Percentiles rank a stretch among this genome's conserved stretches.
phyloP scores from a whole-genome alignment of 2,888 invertebrate genomes.

The Falcaria lacertinaria region DNA sequence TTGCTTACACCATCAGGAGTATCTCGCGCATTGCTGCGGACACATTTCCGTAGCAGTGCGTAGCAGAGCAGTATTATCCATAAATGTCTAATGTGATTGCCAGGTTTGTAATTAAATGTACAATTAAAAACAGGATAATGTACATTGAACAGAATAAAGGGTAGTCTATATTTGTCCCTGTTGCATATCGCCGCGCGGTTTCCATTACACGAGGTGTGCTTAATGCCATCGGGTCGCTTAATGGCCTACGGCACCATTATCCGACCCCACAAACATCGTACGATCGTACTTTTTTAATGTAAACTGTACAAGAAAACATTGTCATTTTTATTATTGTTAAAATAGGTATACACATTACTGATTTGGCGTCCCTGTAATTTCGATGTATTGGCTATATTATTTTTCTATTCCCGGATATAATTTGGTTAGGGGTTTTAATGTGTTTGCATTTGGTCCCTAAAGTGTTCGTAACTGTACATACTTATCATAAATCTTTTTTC shows the following conservation, averaged over 20 bases:
- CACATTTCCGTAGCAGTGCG: neutral
- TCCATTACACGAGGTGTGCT: constrained; percentile 65
- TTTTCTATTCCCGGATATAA: constrained; percentile 42
- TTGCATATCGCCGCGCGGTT: constrained; percentile 60
- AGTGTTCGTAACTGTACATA: constrained; percentile 11
- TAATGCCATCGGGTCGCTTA: constrained; percentile 58
- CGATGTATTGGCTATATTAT: constrained; percentile 62
- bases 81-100: neutral
- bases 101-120: neutral
- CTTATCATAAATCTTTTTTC: constrained; percentile 18
- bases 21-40: too few species aligned
- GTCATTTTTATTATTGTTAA: constrained; percentile 58
- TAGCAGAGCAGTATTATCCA: too few species aligned
- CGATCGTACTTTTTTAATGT: constrained; percentile 48
- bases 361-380: constrained; percentile 53
- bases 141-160: constrained; percentile 33
- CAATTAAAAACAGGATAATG: constrained; percentile 8
- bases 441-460: constrained; percentile 20
- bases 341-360: constrained; percentile 51
- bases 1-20: too few species aligned
- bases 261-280: constrained; percentile 50
- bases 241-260: constrained; percentile 67
- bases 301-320: constrained; percentile 62
- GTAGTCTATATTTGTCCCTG: constrained; percentile 35
- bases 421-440: constrained; percentile 22